phyloP scores from a whole-genome alignment of 2,113 vertebrate genomes.

The Nannospalax galili region DNA sequence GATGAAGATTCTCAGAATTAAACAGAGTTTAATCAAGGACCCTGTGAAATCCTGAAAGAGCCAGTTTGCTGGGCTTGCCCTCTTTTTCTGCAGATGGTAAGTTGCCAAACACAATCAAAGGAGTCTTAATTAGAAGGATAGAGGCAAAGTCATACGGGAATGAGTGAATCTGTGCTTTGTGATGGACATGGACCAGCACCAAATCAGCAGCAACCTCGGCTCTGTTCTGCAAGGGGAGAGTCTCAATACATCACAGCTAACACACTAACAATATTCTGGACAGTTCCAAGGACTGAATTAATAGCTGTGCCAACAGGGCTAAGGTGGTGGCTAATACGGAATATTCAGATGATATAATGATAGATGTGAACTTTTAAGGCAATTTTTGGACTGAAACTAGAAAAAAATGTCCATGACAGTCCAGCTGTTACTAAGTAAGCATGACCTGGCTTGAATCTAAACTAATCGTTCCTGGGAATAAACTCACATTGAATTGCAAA shows the following conservation, averaged over 20 bases:
- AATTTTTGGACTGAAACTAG: constrained; percentile 53
- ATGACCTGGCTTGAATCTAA: constrained; percentile 26
- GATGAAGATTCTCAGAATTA: constrained; percentile 75
- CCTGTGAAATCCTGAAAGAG: constrained; percentile 54
- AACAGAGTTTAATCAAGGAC: constrained; percentile 68
- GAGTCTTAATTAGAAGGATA: constrained; percentile 64
- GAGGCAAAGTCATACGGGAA: constrained; percentile 66
- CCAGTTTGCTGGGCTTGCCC: constrained; percentile 66
- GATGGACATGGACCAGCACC: constrained; percentile 24
- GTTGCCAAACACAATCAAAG: constrained; percentile 73
- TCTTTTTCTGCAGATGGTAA: constrained; percentile 54
- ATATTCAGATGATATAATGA: constrained; percentile 36
- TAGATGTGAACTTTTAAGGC: constrained; percentile 15
- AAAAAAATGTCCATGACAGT: background rate
- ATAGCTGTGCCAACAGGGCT: constrained; percentile 11
- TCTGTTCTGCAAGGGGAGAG: constrained; percentile 13
- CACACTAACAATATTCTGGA: constrained; percentile 11
- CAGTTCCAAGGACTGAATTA: constrained; percentile 32
- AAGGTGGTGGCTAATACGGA: constrained; percentile 8
- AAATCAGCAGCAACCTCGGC: background rate
- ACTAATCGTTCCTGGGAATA: constrained; percentile 30
- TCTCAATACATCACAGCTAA: constrained; percentile 16
- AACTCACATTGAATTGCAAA: constrained; percentile 43
- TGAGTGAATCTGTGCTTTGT: constrained; percentile 54
- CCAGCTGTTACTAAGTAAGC: constrained; percentile 19